Conservation (phyloP, 2,888 invertebrate genomes). For the Augochlorella aurata region DNA sequence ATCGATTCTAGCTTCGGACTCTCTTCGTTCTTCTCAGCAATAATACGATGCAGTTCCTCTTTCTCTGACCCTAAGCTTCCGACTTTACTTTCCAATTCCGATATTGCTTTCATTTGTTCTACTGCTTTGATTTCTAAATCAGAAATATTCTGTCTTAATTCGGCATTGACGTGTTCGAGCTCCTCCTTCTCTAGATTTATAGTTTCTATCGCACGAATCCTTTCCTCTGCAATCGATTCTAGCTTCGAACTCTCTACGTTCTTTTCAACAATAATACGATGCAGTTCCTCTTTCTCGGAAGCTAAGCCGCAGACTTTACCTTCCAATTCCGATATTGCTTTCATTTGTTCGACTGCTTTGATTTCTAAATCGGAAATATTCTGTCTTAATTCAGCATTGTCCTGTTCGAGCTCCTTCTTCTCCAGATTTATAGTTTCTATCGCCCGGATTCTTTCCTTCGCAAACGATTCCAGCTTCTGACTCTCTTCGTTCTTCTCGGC, state of each 20-base stretch:
- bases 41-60: conserved; percentile 2
- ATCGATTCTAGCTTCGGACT: conserved; percentile 8
- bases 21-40: background rate
- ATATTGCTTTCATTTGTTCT: too few species aligned
- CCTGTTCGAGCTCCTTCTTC: conserved; percentile 16
- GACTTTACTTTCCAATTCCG: conserved; percentile 13
- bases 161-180: background rate
- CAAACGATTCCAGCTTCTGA: background rate
- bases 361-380: conserved; percentile 12
- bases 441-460: background rate
- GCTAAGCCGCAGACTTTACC: background rate
- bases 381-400: background rate
- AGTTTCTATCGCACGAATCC: background rate
- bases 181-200: conserved; percentile 18
- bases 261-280: background rate
- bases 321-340: conserved; percentile 4
- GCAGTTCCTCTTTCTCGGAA: conserved; percentile 25
- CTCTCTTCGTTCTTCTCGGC: background rate
- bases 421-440: conserved; percentile 1
- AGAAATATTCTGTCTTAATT: background rate
- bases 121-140: background rate
- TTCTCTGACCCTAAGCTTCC: conserved; percentile 14
- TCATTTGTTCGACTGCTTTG: background rate
- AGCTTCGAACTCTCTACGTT: background rate
- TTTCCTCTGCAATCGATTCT: background rate